Conservation (phyloP, 2,888 invertebrate genomes). For the Taphrorychus bicolor region DNA sequence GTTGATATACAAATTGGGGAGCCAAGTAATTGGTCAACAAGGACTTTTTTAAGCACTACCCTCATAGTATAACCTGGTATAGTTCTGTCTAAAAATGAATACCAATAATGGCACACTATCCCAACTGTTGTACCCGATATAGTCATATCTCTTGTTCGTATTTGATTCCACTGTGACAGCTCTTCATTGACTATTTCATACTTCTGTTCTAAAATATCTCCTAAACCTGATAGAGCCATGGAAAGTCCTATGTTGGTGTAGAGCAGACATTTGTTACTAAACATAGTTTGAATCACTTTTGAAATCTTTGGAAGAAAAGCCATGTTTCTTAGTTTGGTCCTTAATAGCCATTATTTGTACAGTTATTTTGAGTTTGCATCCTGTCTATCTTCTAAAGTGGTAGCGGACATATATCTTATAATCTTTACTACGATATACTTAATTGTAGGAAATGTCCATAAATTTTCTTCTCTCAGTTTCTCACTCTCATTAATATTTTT, state of each 20-base stretch:
- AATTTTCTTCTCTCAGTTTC: too few species aligned
- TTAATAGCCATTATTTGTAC: not conserved
- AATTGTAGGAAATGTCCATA: too few species aligned
- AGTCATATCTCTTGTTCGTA: slow-evolving; percentile 78
- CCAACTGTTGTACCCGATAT: slow-evolving; percentile 80
- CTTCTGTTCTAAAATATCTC: slow-evolving; percentile 82
- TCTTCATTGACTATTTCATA: slow-evolving; percentile 72
- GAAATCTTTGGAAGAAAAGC: not conserved
- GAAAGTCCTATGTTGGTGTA: slow-evolving; percentile 84
- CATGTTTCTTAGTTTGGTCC: not conserved
- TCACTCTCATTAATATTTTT: too few species aligned
- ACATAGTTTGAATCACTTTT: slow-evolving; percentile 55
- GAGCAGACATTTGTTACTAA: slow-evolving; percentile 72
- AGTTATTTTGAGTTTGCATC: too few species aligned
- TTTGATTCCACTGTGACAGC: slow-evolving; percentile 64
- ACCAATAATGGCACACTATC: slow-evolving; percentile 86
- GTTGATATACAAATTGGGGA: slow-evolving; percentile 81
- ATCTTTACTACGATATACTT: too few species aligned
- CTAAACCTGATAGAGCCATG: slow-evolving; percentile 74
- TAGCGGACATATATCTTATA: too few species aligned
- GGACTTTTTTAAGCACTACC: slow-evolving; percentile 77
- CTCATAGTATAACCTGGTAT: slow-evolving; percentile 73
- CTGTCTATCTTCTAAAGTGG: too few species aligned
- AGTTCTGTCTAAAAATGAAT: slow-evolving; percentile 74
- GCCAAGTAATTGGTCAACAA: slow-evolving; percentile 83